Percentiles rank a stretch among this genome's conserved stretches.
Evolutionary conservation across 2,113 vertebrate genomes (phyloP).

Genomic region (Oophaga pumilio): DNA sequence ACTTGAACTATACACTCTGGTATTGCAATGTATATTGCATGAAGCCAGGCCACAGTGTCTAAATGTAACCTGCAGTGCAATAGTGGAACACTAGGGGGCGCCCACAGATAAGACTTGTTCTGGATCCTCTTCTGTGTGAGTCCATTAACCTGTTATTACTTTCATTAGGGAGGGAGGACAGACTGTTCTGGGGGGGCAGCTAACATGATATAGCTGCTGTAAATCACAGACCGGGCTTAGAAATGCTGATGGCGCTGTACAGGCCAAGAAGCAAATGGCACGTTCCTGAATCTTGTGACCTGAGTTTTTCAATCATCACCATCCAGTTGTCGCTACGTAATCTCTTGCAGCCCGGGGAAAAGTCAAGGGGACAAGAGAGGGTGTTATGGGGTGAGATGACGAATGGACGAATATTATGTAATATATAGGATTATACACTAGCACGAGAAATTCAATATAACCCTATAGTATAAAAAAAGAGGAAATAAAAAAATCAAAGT

Average conservation of each 20-base stretch:
- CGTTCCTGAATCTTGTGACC: neutral
- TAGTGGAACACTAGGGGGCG: slow-evolving; percentile 17
- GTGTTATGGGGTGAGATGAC: neutral
- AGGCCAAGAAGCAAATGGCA: neutral
- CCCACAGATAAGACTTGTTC: neutral
- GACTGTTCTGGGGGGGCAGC: neutral
- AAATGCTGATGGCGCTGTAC: neutral
- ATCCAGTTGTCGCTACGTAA: neutral
- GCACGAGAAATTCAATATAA: too few relatives aligned
- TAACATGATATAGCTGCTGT: neutral
- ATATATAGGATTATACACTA: neutral
- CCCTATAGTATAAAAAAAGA: too few relatives aligned
- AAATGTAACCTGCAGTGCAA: neutral
- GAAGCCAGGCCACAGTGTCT: neutral
- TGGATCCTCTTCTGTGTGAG: neutral
- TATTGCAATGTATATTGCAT: too few relatives aligned
- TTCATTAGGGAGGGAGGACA: neutral
- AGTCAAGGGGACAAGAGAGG: neutral
- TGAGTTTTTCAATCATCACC: neutral
- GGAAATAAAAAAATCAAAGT: too few relatives aligned
- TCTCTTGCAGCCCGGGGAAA: neutral
- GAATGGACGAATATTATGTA: too few relatives aligned
- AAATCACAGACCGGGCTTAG: neutral
- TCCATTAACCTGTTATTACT: neutral
- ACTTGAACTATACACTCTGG: too few relatives aligned